Percentiles rank a stretch among this genome's conserved stretches.
phyloP scores from a whole-genome alignment of 1,140 invertebrate genomes.

The Euglossa dilemma region DNA sequence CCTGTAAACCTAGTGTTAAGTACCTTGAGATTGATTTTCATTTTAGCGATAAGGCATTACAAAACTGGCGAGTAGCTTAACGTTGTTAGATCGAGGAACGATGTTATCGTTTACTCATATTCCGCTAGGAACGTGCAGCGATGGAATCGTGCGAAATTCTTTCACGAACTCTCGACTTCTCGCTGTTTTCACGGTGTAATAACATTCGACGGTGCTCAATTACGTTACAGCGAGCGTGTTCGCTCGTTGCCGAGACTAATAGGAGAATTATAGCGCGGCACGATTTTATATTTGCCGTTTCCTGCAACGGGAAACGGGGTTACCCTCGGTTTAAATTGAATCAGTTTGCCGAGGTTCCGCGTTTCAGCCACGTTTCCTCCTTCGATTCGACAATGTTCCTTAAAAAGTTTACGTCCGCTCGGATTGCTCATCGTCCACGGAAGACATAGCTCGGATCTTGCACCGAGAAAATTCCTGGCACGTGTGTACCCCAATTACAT shows the following conservation, averaged over 20 bases:
- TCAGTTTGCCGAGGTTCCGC: neutral
- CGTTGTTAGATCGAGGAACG: too few species aligned
- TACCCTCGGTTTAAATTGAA: neutral
- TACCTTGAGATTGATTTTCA: too few species aligned
- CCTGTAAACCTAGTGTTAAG: too few species aligned
- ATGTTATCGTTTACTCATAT: neutral
- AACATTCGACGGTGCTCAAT: neutral
- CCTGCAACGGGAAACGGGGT: constrained; percentile 23
- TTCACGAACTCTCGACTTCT: neutral
- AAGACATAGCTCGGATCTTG: too few species aligned
- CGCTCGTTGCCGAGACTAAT: constrained; percentile 11
- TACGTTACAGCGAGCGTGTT: neutral
- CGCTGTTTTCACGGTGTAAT: neutral
- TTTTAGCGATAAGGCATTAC: too few species aligned
- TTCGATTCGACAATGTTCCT: neutral
- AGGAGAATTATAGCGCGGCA: constrained; percentile 1
- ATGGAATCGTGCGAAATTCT: neutral
- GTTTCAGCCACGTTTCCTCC: neutral
- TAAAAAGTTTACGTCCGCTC: neutral
- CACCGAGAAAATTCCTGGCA: too few species aligned
- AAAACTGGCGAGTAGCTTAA: too few species aligned
- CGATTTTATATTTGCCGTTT: constrained; percentile 34
- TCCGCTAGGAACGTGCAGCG: neutral
- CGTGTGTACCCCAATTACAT: too few species aligned
- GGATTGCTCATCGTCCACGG: neutral